Percentiles rank a stretch among this genome's conserved stretches.
These are phyloP conservation scores for Botia kubotai DNA, from an alignment of 2,797 vertebrate species.

Conservation along the genomic window DNA sequence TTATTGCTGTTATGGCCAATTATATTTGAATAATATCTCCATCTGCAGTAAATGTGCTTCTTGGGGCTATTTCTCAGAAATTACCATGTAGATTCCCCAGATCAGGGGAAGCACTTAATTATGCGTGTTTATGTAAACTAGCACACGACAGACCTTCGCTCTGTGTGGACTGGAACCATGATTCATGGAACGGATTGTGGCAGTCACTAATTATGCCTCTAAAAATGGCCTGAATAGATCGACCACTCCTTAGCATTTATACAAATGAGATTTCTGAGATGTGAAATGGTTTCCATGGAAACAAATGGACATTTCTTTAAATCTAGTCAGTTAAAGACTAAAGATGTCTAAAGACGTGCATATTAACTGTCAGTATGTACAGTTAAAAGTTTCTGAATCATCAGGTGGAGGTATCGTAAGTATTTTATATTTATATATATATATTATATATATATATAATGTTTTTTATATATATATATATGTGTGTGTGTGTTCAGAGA, in stretches of 20 bases:
- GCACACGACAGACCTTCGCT: slow-evolving; percentile 61
- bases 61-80: slow-evolving; percentile 66
- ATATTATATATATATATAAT: too few relatives aligned
- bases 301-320: not conserved
- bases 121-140: slow-evolving; percentile 84
- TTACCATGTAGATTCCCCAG: slow-evolving; percentile 64
- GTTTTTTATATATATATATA: too few relatives aligned
- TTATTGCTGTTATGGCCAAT: slow-evolving; percentile 13
- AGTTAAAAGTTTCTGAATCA: too few relatives aligned
- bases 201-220: slow-evolving; percentile 66
- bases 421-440: too few relatives aligned
- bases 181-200: slow-evolving; percentile 66
- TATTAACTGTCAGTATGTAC: too few relatives aligned
- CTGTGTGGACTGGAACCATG: slow-evolving; percentile 67
- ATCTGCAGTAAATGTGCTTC: slow-evolving; percentile 34
- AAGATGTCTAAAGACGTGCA: not conserved
- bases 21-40: slow-evolving; percentile 50
- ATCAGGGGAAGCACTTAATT: slow-evolving; percentile 78
- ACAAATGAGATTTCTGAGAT: not conserved
- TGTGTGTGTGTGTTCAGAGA: too few relatives aligned
- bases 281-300: slow-evolving; percentile 2
- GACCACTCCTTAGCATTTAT: not conserved
- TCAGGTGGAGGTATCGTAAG: too few relatives aligned
- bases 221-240: slow-evolving; percentile 57
- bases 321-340: not conserved